A percentile compares a stretch with the other conserved stretches of the same genome.
These are phyloP conservation scores for Discoglossus pictus DNA, from an alignment of 2,797 vertebrate species.

Conservation along the genomic window DNA sequence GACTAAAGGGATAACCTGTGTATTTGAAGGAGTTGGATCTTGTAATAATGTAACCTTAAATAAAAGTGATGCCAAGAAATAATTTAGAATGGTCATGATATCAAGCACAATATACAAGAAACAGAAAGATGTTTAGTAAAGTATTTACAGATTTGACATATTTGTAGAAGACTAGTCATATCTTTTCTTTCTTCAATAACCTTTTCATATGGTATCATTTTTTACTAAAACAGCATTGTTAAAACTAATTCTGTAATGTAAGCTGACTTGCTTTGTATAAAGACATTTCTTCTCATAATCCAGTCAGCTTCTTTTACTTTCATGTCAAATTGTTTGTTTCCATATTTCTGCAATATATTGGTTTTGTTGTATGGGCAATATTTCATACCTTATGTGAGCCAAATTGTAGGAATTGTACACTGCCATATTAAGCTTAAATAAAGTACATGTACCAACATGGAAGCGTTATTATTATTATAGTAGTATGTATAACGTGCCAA, in stretches of 20 bases:
- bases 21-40: conserved; percentile 59
- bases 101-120: conserved; percentile 23
- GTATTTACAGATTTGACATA: conserved; percentile 40
- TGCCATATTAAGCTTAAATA: too few species aligned
- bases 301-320: not conserved
- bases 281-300: not conserved
- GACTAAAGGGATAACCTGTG: conserved; percentile 62
- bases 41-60: conserved; percentile 60
- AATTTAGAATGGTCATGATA: conserved; percentile 52
- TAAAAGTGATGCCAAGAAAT: conserved; percentile 53
- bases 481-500: too few species aligned
- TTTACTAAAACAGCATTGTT: not conserved
- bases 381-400: too few species aligned
- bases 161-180: conserved; percentile 1
- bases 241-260: not conserved
- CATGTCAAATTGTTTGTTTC: not conserved
- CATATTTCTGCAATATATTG: too few species aligned
- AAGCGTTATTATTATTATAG: too few species aligned
- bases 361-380: too few species aligned
- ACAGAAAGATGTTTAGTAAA: conserved; percentile 33
- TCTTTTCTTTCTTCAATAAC: not conserved
- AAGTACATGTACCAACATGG: too few species aligned
- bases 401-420: too few species aligned
- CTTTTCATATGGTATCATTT: too few species aligned
- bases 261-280: not conserved